Conservation (phyloP, 2,797 vertebrate species). For the Sternotherus odoratus region DNA sequence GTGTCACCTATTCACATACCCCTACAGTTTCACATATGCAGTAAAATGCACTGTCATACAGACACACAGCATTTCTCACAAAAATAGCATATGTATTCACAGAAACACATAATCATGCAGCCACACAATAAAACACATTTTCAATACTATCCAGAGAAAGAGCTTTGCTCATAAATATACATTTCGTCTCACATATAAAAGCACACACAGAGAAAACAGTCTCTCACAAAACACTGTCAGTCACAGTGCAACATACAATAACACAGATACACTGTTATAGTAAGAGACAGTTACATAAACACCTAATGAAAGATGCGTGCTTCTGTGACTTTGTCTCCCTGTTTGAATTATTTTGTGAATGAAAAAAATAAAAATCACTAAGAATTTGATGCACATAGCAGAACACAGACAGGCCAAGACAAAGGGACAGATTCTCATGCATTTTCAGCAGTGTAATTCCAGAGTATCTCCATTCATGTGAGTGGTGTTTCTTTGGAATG, state of each 20-base stretch:
- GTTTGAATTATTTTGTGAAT: neutral
- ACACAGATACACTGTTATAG: no score
- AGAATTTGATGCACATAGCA: neutral
- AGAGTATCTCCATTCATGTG: neutral
- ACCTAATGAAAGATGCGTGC: neutral
- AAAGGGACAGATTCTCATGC: neutral
- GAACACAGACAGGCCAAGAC: neutral
- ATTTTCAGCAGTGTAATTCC: accelerated
- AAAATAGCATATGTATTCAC: neutral
- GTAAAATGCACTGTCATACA: neutral
- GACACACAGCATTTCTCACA: neutral
- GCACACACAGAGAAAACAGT: neutral
- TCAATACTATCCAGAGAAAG: neutral
- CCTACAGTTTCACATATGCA: neutral
- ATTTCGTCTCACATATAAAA: neutral
- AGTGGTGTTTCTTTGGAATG: neutral
- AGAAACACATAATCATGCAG: neutral
- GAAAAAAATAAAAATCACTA: neutral
- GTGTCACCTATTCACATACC: neutral
- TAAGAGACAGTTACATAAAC: no score
- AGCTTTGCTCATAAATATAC: neutral
- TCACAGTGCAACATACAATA: neutral
- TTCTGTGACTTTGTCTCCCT: neutral
- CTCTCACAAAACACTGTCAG: neutral
- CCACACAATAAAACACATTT: neutral